Conservation (phyloP, 2,113 vertebrate species). For the Zeus faber region DNA sequence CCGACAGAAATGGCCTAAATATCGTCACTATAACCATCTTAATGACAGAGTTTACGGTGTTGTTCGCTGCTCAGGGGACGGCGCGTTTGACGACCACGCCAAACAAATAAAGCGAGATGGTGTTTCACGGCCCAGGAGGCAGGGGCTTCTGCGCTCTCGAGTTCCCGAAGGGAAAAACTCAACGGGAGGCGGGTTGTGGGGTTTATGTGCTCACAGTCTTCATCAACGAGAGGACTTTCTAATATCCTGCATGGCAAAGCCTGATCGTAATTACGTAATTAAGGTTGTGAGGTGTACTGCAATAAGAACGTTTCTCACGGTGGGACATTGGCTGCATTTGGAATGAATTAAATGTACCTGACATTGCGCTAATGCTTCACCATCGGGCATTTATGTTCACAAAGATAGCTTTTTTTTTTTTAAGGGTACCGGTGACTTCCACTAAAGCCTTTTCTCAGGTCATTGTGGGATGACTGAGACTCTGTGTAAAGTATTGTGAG, state of each 20-base stretch:
- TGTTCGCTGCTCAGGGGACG: constrained; percentile 21
- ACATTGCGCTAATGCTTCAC: constrained; percentile 59
- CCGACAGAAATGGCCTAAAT: constrained; percentile 19
- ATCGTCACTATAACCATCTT: constrained; percentile 19
- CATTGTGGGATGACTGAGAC: too few relatives aligned
- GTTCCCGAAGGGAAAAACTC: too few relatives aligned
- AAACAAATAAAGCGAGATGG: constrained; percentile 5
- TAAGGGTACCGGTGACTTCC: too few relatives aligned
- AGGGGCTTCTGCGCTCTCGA: too few relatives aligned
- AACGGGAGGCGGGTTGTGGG: neutral
- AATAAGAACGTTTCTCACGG: constrained; percentile 58
- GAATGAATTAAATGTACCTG: constrained; percentile 72
- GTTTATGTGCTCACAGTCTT: constrained; percentile 18
- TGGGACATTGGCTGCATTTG: constrained; percentile 64
- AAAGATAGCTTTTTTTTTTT: constrained; percentile 24
- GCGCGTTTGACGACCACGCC: constrained; percentile 11
- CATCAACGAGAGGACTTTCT: constrained; percentile 46
- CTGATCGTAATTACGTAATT: constrained; percentile 59
- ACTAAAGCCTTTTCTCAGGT: too few relatives aligned
- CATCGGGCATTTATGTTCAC: constrained; percentile 58
- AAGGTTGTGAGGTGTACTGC: constrained; percentile 56
- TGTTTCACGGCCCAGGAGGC: neutral
- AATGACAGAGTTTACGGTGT: constrained; percentile 26
- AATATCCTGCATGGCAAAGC: constrained; percentile 57
- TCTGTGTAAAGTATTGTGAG: too few relatives aligned